Base-by-base conservation (phyloP, 2,113 vertebrate species). In the Ursus arctos region DNA sequence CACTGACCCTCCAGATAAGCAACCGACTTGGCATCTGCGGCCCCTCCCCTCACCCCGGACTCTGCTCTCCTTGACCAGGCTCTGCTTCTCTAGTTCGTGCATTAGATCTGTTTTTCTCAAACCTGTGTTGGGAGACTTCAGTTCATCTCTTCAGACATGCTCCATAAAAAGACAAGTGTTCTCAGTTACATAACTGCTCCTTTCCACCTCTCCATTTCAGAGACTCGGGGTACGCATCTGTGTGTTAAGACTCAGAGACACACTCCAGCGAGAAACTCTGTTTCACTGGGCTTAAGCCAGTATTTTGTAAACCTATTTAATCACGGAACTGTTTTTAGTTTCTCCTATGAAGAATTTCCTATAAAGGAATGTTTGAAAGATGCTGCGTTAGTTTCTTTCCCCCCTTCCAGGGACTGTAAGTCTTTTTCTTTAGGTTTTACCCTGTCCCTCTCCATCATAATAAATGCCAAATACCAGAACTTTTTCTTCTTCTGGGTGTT, bases 361-460 rank as follows among this genome's bases (percentile, higher is more conserved):
- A 7, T 87, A 59, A 93, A 87, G 80, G 94, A 93, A 28, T 19
- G 5, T 97, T 92, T 86, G 76, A 96, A 59, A 86, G 87, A 86
- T 95, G 61, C 51, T 96, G 11, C 8, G 71, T 33, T 83, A 31
- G 28, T 94, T 49, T 33, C 36, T 74, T 81, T 33, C 3, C n/a
- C 3, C 1, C 3, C 3, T 43, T 92, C 12, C 18, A 79, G 6
- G 31, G 33, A 76, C n/a, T 53, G 4, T 76, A 63, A 63, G 13
- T 18, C 40, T 88, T 57, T 33, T 77, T 82, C 47, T 69, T 97
- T 95, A 49, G 36, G 33, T 57, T 67, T 76, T 76, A 85, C 49
- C 4, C 26, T 53, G 28, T 2, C 15, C 92, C 47, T 71, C 84
- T 84, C 28, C 16, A 84, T 69, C 76, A 49, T 49, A 88, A 49